Evolutionary conservation across 2,888 invertebrate species (phyloP).

Genomic region (Leucophenga montana): DNA sequence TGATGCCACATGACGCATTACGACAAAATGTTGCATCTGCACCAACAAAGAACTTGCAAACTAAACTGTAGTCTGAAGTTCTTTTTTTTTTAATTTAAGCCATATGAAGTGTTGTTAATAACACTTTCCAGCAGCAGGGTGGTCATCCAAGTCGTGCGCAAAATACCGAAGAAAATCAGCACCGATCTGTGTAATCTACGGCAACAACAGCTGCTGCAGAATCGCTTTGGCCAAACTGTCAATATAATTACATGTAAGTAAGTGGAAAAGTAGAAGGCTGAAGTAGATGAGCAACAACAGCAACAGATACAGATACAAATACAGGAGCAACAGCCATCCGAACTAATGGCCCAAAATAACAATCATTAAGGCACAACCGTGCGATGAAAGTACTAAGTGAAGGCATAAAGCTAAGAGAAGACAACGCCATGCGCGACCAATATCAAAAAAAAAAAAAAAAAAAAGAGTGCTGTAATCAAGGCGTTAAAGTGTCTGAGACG

Average conservation of each 20-base stretch:
- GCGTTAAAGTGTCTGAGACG: conserved; percentile 7
- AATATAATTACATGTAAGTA: neutral
- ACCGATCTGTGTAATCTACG: neutral
- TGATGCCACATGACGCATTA: neutral
- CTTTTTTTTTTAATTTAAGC: conserved; percentile 11
- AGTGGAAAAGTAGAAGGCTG: too few relatives aligned
- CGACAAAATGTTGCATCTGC: too few relatives aligned
- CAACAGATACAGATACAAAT: neutral
- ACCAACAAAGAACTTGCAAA: neutral
- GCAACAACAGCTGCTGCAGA: conserved; percentile 7
- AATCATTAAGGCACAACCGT: conserved; percentile 53
- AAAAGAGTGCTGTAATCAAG: conserved; percentile 18
- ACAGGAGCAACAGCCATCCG: conserved; percentile 4
- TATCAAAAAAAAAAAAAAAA: too few relatives aligned
- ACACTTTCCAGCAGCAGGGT: conserved; percentile 1
- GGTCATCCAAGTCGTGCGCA: neutral
- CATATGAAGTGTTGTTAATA: conserved; percentile 13
- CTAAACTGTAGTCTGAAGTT: neutral
- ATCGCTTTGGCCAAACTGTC: neutral
- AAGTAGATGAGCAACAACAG: neutral
- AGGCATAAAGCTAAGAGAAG: neutral
- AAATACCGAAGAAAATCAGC: neutral
- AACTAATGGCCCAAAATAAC: conserved; percentile 52
- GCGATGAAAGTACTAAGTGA: neutral
- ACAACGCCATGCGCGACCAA: conserved; percentile 27